Base-by-base conservation (phyloP, 2,797 vertebrate species). In the Aulostomus chinensis region DNA sequence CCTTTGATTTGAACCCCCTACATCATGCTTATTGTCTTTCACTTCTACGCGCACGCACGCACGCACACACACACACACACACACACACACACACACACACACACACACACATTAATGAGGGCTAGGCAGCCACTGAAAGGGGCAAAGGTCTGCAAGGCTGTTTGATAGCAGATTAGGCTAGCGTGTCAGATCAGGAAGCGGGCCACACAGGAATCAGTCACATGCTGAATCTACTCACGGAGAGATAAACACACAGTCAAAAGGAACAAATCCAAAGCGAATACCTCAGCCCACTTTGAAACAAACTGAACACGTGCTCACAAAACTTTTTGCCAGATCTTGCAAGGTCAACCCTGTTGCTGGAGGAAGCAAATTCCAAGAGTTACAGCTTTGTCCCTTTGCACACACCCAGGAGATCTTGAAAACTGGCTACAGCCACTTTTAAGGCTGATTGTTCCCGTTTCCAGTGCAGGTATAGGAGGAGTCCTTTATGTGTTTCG, bases 91-190 rank as follows among this genome's bases (percentile, higher is more conserved):
- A 58, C 32, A 38, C 36, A 45, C 41, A 29, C 36, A 46, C 36
- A 42, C 42, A 34, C 32, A 45, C 40, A 60, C 66, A 51, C 57
- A 67, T 57, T 71, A 73, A 78, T 81, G 76, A 64, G 66, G 46
- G 43, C 36, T 26, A 58, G 38, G 54, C 67, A 58, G 75, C 71
- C 68, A 74, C 29, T 59, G 58, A 57, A 40, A 36, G 55, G 73
- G 64, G 47, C 43, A 63, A 75, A 80, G 73, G 80, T 76, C 73
- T 60, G 41, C 41, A 33, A 56, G 58, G 67, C 70, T 81, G 76
- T 81, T 84, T 84, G 64, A 86, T 80, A 75, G 71, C 68, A 85
- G 84, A 83, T 89, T 88, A 86, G 64, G 59, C 40, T 60, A 57
- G 12, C 14, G 2, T 70, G 66, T 73, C 64, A 65, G 70, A 62